Evolutionary conservation across 2,888 invertebrate genomes (phyloP).

Genomic region (Temnothorax ravouxi): DNA sequence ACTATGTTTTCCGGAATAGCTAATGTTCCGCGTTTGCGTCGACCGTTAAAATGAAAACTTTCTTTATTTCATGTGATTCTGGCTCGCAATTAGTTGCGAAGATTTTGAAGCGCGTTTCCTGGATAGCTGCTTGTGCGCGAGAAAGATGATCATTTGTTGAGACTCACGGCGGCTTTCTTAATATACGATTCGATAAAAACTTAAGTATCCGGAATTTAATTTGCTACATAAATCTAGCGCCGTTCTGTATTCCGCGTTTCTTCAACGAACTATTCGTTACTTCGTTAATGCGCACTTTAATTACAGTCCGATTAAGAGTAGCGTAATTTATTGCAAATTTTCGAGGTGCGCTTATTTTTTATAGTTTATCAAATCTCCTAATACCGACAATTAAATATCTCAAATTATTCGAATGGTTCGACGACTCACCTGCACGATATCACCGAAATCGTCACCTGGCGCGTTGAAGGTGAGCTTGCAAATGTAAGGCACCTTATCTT

Average conservation of each 20-base stretch:
- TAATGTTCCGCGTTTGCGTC: neutral
- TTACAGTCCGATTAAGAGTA: conserved; percentile 30
- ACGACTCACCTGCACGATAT: conserved; percentile 92
- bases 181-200: conserved; percentile 39
- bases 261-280: conserved; percentile 42
- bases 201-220: conserved; percentile 45
- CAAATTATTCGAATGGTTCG: neutral
- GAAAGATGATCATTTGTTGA: conserved; percentile 17
- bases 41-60: neutral
- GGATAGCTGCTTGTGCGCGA: neutral
- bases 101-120: neutral
- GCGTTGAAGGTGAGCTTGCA: conserved; percentile 96
- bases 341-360: neutral
- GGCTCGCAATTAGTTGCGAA: neutral
- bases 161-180: neutral
- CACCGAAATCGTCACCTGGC: conserved; percentile 93
- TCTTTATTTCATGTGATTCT: neutral
- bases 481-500: conserved; percentile 95
- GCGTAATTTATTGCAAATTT: conserved; percentile 46
- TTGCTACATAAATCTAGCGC: conserved; percentile 37
- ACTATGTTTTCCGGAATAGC: conserved; percentile 19
- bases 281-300: conserved; percentile 43
- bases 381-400: neutral
- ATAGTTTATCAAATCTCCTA: neutral
- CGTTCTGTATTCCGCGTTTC: conserved; percentile 13